Evolutionary conservation across 2,888 invertebrate species (phyloP).

Genomic region (Pristionchus mayeri): DNA sequence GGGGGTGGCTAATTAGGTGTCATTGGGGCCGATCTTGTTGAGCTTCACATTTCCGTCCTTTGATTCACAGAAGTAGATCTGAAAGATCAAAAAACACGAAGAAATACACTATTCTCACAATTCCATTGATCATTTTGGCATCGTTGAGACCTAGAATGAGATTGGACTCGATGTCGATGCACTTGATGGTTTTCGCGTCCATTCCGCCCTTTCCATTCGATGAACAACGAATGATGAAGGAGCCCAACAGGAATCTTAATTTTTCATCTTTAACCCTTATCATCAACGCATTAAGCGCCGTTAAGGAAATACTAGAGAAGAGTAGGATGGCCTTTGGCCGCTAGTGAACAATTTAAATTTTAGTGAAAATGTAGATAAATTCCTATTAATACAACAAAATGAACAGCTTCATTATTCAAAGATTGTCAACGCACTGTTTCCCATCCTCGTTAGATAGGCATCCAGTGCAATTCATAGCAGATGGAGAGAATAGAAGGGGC

Average conservation of each 20-base stretch:
- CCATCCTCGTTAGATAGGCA: too few species aligned
- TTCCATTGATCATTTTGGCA: background rate
- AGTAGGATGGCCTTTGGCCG: too few species aligned
- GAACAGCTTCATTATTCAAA: too few species aligned
- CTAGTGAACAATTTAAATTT: too few species aligned
- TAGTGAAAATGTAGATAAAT: too few species aligned
- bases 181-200: background rate
- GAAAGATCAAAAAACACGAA: background rate
- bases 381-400: too few species aligned
- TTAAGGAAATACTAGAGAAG: too few species aligned
- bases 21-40: background rate
- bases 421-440: too few species aligned
- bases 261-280: too few species aligned
- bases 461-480: background rate
- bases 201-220: slow-evolving; percentile 29
- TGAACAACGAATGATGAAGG: background rate
- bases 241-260: background rate
- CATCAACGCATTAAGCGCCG: too few species aligned
- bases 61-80: background rate
- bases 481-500: background rate
- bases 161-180: background rate
- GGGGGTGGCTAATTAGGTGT: too few species aligned
- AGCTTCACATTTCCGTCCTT: background rate
- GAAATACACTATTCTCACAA: background rate
- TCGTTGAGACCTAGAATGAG: background rate